These are phyloP conservation scores for Tenthredo mesomela DNA, from an alignment of 2,888 invertebrate genomes.

Conservation along the genomic window DNA sequence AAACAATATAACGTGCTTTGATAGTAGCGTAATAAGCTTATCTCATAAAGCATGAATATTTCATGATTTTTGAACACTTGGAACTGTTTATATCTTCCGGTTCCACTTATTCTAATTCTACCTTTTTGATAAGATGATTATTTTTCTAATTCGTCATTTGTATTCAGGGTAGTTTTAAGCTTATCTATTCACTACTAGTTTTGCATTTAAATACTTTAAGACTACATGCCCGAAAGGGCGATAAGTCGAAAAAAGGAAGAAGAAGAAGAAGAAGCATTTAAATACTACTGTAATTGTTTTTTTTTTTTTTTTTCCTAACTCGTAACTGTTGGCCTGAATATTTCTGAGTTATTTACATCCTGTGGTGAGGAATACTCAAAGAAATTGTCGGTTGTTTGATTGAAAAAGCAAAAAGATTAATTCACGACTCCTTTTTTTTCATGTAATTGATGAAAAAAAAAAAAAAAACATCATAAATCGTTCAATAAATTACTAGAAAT, in stretches of 20 bases:
- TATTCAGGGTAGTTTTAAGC: slow-evolving; percentile 16
- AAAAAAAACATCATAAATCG: background rate
- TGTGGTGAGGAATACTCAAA: slow-evolving; percentile 23
- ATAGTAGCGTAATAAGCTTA: background rate
- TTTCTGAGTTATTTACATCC: slow-evolving; percentile 35
- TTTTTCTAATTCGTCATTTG: slow-evolving; percentile 26
- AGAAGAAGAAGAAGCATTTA: no score
- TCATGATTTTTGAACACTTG: slow-evolving; percentile 23
- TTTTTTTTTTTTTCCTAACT: slow-evolving; percentile 47
- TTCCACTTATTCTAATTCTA: slow-evolving; percentile 16
- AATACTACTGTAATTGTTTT: slow-evolving; percentile 32
- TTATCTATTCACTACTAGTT: slow-evolving; percentile 31
- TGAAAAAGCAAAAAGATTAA: slow-evolving; percentile 44
- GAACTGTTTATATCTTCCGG: background rate
- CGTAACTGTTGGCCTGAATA: slow-evolving; percentile 44
- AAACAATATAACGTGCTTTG: background rate
- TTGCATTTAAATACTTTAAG: slow-evolving; percentile 31
- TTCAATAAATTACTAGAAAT: background rate
- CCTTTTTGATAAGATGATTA: slow-evolving; percentile 47
- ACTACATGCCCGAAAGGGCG: no score
- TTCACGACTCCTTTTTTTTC: background rate
- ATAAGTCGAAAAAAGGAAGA: no score
- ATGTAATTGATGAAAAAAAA: background rate
- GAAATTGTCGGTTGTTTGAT: slow-evolving; percentile 10
- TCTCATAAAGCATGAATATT: slow-evolving; percentile 34